Percentiles rank a stretch among this genome's conserved stretches.
These are phyloP conservation scores for Girardinus metallicus DNA, from an alignment of 2,797 vertebrate genomes.

Conservation along the genomic window DNA sequence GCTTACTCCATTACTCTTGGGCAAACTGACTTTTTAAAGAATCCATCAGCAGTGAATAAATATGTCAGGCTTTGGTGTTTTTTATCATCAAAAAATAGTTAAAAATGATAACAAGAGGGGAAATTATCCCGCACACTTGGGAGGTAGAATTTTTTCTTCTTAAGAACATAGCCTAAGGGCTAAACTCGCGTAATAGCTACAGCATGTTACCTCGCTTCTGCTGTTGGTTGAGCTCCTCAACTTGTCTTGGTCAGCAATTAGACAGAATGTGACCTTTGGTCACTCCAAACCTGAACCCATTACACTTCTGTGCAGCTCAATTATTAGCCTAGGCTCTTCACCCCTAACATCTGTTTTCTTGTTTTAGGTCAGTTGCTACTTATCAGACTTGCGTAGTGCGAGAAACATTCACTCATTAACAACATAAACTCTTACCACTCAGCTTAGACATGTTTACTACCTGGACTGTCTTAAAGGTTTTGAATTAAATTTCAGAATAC, in stretches of 20 bases:
- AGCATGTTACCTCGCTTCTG: conserved; percentile 16
- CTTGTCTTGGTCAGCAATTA: conserved; percentile 67
- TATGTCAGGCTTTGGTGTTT: neutral
- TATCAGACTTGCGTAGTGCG: conserved; percentile 39
- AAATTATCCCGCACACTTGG: conserved; percentile 8
- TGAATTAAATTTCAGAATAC: neutral
- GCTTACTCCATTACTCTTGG: conserved; percentile 5
- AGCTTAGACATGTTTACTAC: neutral
- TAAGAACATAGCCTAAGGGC: conserved; percentile 9
- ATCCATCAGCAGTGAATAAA: neutral
- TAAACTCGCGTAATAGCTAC: conserved; percentile 12
- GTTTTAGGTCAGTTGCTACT: conserved; percentile 48
- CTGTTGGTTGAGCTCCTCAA: conserved; percentile 30
- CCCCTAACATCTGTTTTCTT: conserved; percentile 72
- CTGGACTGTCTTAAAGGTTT: neutral
- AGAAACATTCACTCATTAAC: neutral
- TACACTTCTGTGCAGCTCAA: conserved; percentile 39
- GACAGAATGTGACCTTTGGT: conserved; percentile 52
- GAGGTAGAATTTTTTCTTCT: neutral
- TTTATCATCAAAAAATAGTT: neutral
- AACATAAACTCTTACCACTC: neutral
- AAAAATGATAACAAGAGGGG: neutral
- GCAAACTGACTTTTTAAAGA: neutral
- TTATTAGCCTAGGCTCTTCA: conserved; percentile 60
- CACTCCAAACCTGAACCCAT: conserved; percentile 38